Evolutionary conservation across 2,888 invertebrate species (phyloP).

Genomic region (Vanessa cardui): DNA sequence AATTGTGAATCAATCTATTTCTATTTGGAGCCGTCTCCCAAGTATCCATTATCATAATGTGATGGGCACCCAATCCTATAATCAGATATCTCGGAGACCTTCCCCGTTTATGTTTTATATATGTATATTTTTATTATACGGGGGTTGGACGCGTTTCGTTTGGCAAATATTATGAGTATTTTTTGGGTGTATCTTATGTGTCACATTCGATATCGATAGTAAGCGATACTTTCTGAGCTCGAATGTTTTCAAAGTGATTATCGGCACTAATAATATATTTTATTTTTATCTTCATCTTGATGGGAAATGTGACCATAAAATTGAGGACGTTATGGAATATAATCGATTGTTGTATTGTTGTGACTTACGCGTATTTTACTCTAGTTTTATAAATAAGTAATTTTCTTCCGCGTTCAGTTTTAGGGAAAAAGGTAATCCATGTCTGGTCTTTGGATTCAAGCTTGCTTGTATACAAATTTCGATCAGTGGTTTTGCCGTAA

Average conservation of each 20-base stretch:
- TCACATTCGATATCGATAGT: constrained; percentile 42
- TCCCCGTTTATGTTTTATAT: constrained; percentile 59
- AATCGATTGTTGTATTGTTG: too few species aligned
- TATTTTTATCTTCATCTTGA: constrained; percentile 19
- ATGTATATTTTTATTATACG: constrained; percentile 68
- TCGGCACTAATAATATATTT: constrained; percentile 35
- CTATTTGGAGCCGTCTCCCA: constrained; percentile 66
- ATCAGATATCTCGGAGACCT: constrained; percentile 70
- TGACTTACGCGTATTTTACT: too few species aligned
- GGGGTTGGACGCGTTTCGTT: constrained; percentile 55
- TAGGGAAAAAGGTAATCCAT: too few species aligned
- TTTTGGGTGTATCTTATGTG: constrained; percentile 40
- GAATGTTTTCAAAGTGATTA: constrained; percentile 34
- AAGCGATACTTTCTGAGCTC: constrained; percentile 32
- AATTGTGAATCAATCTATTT: constrained; percentile 73
- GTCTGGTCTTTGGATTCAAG: too few species aligned
- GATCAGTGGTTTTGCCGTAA: too few species aligned
- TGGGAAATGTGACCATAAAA: neutral
- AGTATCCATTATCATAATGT: constrained; percentile 74
- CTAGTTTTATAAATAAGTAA: too few species aligned
- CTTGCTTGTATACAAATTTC: too few species aligned
- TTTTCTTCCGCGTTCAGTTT: too few species aligned
- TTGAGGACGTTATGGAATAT: neutral
- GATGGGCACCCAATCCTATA: constrained; percentile 72
- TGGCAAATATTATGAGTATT: constrained; percentile 59